Evolutionary conservation across 2,888 invertebrate species (phyloP).

Genomic region (Caenorhabditis sp.): DNA sequence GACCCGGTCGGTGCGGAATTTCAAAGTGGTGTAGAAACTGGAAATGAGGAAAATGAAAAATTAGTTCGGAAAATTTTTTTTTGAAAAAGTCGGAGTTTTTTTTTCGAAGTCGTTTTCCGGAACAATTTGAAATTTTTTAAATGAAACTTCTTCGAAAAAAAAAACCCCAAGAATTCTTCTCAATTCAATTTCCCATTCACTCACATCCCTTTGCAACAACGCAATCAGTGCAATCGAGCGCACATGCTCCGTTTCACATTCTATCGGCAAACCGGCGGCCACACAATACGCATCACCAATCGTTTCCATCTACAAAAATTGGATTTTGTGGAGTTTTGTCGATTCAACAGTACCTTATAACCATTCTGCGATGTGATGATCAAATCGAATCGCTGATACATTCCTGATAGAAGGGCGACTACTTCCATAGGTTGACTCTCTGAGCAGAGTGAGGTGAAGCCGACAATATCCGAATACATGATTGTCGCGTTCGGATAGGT

Average conservation of each 20-base stretch:
- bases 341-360: slow-evolving; percentile 55
- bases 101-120: too few species aligned
- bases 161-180: too few species aligned
- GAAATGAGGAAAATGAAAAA: not conserved
- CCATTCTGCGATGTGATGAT: slow-evolving; percentile 63
- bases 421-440: slow-evolving; percentile 68
- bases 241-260: slow-evolving; percentile 57
- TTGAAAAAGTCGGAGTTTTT: too few species aligned
- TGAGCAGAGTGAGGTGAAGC: slow-evolving; percentile 68
- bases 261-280: slow-evolving; percentile 65
- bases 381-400: slow-evolving; percentile 64
- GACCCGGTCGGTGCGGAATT: slow-evolving; percentile 66
- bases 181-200: too few species aligned
- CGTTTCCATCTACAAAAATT: slow-evolving; percentile 59
- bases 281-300: slow-evolving; percentile 69
- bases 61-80: not conserved
- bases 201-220: slow-evolving; percentile 62
- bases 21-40: slow-evolving; percentile 65
- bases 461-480: slow-evolving; percentile 69
- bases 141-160: too few species aligned
- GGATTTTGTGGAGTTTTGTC: not conserved
- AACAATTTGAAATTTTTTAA: too few species aligned
- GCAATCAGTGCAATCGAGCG: slow-evolving; percentile 64
- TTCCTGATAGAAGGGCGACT: slow-evolving; percentile 62
- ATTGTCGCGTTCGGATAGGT: slow-evolving; percentile 62